These are phyloP conservation scores for Gavia stellata DNA, from an alignment of 2,113 vertebrate species.

Conservation along the genomic window DNA sequence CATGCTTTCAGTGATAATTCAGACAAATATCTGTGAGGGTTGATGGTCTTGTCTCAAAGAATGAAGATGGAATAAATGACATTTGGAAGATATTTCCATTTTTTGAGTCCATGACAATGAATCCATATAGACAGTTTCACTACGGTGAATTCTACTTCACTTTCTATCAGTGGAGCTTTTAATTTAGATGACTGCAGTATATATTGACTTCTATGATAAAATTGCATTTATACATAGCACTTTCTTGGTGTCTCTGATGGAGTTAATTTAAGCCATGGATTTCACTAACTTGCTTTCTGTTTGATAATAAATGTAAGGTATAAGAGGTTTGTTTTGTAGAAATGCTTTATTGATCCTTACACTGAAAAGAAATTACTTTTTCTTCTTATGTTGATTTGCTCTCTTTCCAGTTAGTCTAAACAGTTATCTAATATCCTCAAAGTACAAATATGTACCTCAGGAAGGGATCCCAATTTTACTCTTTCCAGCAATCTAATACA, in stretches of 20 bases:
- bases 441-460: neutral
- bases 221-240: neutral
- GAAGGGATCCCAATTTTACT: neutral
- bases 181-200: neutral
- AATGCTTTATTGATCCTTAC: neutral
- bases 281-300: neutral
- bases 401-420: neutral
- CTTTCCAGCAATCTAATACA: neutral
- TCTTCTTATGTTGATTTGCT: neutral
- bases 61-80: neutral
- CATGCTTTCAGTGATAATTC: neutral
- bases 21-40: neutral
- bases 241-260: neutral
- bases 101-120: neutral
- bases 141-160: neutral
- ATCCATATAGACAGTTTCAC: neutral
- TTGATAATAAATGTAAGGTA: neutral
- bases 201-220: neutral
- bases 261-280: neutral
- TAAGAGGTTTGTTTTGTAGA: neutral
- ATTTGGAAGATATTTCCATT: neutral
- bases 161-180: neutral
- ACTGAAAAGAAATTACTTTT: neutral
- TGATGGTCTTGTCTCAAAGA: neutral
- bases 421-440: neutral